Evolutionary conservation across 2,797 vertebrate genomes (phyloP).

Genomic region (Carapus acus): DNA sequence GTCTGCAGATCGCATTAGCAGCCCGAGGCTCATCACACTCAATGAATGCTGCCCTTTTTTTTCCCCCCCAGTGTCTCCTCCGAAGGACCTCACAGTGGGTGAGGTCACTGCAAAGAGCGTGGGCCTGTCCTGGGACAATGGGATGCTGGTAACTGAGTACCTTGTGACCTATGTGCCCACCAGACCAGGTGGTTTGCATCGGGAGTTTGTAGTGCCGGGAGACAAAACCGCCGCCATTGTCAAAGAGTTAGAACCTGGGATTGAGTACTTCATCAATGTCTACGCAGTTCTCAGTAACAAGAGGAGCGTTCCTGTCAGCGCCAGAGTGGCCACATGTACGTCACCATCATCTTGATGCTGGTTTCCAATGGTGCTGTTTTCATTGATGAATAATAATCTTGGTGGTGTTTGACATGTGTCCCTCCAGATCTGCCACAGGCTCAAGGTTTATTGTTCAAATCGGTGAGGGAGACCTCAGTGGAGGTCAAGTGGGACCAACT

Average conservation of each 20-base stretch:
- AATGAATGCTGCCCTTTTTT: not conserved
- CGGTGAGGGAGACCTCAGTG: conserved; percentile 85
- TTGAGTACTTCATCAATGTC: conserved; percentile 90
- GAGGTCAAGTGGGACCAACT: conserved; percentile 92
- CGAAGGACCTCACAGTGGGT: conserved; percentile 79
- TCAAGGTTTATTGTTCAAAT: conserved; percentile 88
- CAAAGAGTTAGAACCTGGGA: conserved; percentile 84
- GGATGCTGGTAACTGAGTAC: conserved; percentile 86
- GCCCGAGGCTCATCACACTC: conserved; percentile 25
- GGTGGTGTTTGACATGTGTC: conserved; percentile 23
- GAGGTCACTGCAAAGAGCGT: conserved; percentile 81
- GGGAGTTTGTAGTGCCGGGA: conserved; percentile 83
- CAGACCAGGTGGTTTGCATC: conserved; percentile 75
- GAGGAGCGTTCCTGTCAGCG: conserved; percentile 87
- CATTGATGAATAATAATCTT: not conserved
- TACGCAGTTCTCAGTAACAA: conserved; percentile 88
- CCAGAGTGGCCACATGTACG: conserved; percentile 85
- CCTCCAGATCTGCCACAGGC: conserved; percentile 83
- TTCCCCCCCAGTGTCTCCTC: conserved; percentile 80
- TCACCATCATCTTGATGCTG: not conserved
- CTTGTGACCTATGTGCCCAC: conserved; percentile 83
- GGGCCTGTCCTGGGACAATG: conserved; percentile 86
- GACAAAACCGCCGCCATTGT: conserved; percentile 78
- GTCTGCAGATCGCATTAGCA: conserved; percentile 52
- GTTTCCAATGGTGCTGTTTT: not conserved